Percentiles rank a stretch among this genome's conserved stretches.
Evolutionary conservation across 2,888 invertebrate genomes (phyloP).

Genomic region (Oscheius myriophilus): DNA sequence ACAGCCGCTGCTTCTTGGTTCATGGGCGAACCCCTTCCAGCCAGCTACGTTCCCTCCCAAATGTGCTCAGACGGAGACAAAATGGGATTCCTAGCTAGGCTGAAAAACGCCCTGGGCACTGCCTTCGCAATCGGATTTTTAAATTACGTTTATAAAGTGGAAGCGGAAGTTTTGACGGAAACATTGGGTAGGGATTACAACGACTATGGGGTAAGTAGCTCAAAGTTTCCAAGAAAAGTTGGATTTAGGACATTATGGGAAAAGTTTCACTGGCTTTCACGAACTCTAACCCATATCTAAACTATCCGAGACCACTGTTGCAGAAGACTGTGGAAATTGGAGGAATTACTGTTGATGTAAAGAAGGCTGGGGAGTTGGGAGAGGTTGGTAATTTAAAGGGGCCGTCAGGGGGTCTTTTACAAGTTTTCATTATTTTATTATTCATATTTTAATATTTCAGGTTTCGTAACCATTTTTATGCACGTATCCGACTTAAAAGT

Average conservation of each 20-base stretch:
- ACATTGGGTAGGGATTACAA: neutral
- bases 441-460: no score
- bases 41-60: conserved; percentile 17
- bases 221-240: neutral
- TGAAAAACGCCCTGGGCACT: neutral
- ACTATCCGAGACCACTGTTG: conserved; percentile 20
- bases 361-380: neutral
- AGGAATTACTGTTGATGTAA: conserved; percentile 16
- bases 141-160: neutral
- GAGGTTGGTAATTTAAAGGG: neutral
- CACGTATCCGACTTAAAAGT: no score
- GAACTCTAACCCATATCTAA: conserved; percentile 19
- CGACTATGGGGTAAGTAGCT: neutral
- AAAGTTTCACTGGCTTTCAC: conserved; percentile 10
- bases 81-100: conserved; percentile 18
- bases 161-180: neutral
- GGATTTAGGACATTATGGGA: conserved; percentile 1
- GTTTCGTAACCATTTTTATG: no score
- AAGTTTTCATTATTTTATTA: no score
- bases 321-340: conserved; percentile 21
- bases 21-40: conserved; percentile 27
- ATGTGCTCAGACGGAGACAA: neutral
- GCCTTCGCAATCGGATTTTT: neutral
- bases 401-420: no score
- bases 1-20: conserved; percentile 36